Evolutionary conservation across 2,888 invertebrate genomes (phyloP), one percentile per base, ranked within the genome.

Genomic region (Trisateles emortualis): DNA sequence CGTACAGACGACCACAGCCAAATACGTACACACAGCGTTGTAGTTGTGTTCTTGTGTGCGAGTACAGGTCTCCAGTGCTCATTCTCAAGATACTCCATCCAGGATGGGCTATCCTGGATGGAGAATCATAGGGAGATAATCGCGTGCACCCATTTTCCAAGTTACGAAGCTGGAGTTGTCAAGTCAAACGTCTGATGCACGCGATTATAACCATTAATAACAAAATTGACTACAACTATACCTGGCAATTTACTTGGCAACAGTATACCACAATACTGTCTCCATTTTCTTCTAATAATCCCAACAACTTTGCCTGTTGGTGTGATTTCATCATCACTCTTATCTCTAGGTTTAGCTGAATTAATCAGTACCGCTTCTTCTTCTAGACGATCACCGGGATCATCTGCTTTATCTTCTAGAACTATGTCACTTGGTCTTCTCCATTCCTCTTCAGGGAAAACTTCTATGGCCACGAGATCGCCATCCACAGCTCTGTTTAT

Each of bases 181-280:
- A n/a, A n/a, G n/a, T n/a, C n/a, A n/a, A n/a, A n/a, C n/a, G n/a
- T n/a, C n/a, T n/a, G n/a, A n/a, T n/a, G n/a, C 9, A 24, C 9
- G 24, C 24, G 9, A 3, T 10, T 29, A 29, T 8, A 10, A 30
- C 11, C 6, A 4, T 24, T 10, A 35, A 14, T 41, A 1, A 19
- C 22, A 5, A 10, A 17, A 42, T n/a, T 11, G 13, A 11, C 5
- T 6, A 11, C 24, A 22, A 3, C 26, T 8, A 33, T 50, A 89
- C 95, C 96, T 81, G 95, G 94, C 35, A 97, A 90, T 14, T 95
- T 93, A 78, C 96, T 97, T 0, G 96, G 95, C 83, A 97, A 95
- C 49, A 99, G 87, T 70, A 99, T 98, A 10, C 99, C 99, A 89
- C 99, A 99, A 86, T 99, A 99, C 81, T 99, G 99, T 33, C 99